These are phyloP conservation scores for Yponomeuta cagnagella DNA, from an alignment of 2,888 invertebrate genomes.

Conservation along the genomic window DNA sequence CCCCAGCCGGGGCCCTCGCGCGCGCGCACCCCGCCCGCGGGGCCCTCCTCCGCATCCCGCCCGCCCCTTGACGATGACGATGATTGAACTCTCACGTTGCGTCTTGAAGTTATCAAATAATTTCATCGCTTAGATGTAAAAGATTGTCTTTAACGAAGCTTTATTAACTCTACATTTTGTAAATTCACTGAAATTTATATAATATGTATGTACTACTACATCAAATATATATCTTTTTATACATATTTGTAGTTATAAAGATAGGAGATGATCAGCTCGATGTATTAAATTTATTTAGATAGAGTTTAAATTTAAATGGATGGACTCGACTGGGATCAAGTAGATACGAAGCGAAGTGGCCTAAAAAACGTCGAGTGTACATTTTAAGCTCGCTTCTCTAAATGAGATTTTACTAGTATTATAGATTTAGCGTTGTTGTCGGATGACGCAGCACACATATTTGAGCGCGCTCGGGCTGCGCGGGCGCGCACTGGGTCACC, in stretches of 20 bases:
- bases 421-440: neutral
- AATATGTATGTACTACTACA: neutral
- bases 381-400: slow-evolving; percentile 25
- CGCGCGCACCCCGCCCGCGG: slow-evolving; percentile 16
- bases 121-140: slow-evolving; percentile 69
- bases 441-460: slow-evolving; percentile 11
- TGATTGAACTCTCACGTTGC: slow-evolving; percentile 57
- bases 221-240: slow-evolving; percentile 62
- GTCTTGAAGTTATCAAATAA: slow-evolving; percentile 73
- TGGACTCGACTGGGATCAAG: slow-evolving; percentile 68
- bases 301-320: slow-evolving; percentile 50
- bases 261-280: slow-evolving; percentile 55
- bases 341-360: slow-evolving; percentile 59
- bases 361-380: slow-evolving; percentile 49
- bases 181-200: slow-evolving; percentile 71
- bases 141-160: slow-evolving; percentile 72
- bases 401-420: slow-evolving; percentile 9
- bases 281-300: slow-evolving; percentile 71
- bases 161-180: slow-evolving; percentile 74
- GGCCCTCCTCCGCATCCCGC: slow-evolving; percentile 25
- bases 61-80: slow-evolving; percentile 7
- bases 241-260: slow-evolving; percentile 69
- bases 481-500: neutral
- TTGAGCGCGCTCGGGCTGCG: neutral
- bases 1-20: slow-evolving; percentile 20